Evolutionary conservation across 2,888 invertebrate species (phyloP).

Genomic region (Protodeltote pygarga): DNA sequence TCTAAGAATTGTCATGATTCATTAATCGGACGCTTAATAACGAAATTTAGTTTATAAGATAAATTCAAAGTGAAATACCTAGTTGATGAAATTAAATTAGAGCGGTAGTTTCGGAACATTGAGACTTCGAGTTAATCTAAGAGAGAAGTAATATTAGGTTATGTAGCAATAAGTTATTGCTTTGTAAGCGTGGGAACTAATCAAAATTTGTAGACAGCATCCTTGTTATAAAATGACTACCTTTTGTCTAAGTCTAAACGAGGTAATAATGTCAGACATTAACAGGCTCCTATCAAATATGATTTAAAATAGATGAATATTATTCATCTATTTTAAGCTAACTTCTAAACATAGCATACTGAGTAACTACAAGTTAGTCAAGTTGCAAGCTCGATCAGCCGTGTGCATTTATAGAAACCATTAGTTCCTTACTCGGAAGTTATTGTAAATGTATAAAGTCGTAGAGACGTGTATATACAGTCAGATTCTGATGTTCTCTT

Average conservation of each 20-base stretch:
- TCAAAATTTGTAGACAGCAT: not conserved
- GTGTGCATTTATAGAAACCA: conserved; percentile 36
- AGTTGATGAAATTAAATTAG: not conserved
- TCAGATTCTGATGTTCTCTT: too few species aligned
- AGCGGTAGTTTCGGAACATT: not conserved
- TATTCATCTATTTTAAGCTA: too few species aligned
- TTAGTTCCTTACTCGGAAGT: conserved; percentile 52
- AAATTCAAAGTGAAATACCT: not conserved
- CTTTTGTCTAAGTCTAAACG: conserved; percentile 2
- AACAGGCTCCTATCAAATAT: too few species aligned
- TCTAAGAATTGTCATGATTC: conserved; percentile 3
- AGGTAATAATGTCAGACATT: too few species aligned
- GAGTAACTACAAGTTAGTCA: not conserved
- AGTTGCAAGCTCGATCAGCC: conserved; percentile 4
- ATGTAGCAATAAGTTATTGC: too few species aligned
- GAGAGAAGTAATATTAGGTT: too few species aligned
- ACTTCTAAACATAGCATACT: too few species aligned
- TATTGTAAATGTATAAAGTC: conserved; percentile 44
- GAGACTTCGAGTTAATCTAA: too few species aligned
- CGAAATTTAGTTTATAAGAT: not conserved
- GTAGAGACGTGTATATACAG: conserved; percentile 17
- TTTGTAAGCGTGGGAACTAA: not conserved
- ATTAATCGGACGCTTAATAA: not conserved
- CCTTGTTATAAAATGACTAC: not conserved
- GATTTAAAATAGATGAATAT: too few species aligned